Base-by-base conservation (phyloP, 2,113 vertebrate species). In the Zosterops borbonicus region DNA sequence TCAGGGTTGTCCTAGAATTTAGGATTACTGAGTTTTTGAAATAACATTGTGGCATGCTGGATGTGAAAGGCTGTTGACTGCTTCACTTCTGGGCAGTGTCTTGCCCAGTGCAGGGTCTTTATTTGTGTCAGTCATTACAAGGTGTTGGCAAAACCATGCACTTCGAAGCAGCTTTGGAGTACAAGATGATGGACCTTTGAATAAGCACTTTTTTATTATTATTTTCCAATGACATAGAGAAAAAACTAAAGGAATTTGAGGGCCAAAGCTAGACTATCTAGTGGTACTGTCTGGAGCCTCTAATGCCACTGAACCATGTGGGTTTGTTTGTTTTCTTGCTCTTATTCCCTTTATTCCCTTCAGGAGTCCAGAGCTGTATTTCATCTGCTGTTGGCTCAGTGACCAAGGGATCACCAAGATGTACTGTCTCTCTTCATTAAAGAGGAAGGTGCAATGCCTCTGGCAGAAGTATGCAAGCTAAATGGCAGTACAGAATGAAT, bases 141-240 rank as follows among this genome's bases (percentile, higher is more conserved):
- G 14, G 5, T 59, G 13, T 7, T 33, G 65, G 29, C 39, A 80
- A 83, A 94, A 67, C 21, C 5, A 31, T 56, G 67, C 23, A 39
- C 31, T 68, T 78, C 1, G 2, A 91, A 75, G 8, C 0, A 0
- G 6, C 17, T 77, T 88, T 35, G 27, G 33, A 86, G 23, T 44
- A 21, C 18, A 79, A 64, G n/a, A 50, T 14, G 2, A 13, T 14
- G 2, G 13, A 8, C 5, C 19, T 83, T 74, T 23, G n/a, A 73
- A 70, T 33, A 69, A 52, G 18, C 31, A 39, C 2, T 5, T 47
- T 62, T 58, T 92, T 47, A 39, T 46, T 46, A 55, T 55, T 62
- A 11, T 77, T 55, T 68, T 74, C n/a, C 7, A 44, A 0, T 42
- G 25, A 28, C 0, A 0, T 11, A 27, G 14, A 74, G 50, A 55